Conservation (phyloP, 2,888 invertebrate species). For the Andrena camellia region DNA sequence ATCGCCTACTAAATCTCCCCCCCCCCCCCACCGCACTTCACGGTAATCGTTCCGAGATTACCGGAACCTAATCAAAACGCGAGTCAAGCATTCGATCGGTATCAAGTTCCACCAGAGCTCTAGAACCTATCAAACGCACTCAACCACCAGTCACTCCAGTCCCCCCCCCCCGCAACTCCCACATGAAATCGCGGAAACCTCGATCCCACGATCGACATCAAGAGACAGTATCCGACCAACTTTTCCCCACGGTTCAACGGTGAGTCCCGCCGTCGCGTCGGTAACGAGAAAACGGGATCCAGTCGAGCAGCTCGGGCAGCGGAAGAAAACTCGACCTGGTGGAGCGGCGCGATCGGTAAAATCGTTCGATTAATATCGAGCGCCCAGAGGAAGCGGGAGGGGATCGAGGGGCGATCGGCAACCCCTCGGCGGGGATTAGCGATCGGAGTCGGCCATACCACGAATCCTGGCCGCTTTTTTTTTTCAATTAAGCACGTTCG, state of each 20-base stretch:
- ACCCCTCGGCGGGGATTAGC: constrained; percentile 24
- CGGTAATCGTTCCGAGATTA: too few species aligned
- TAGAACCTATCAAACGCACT: too few species aligned
- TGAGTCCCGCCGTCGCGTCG: background rate
- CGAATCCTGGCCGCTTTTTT: constrained; percentile 2
- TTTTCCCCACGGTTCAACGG: too few species aligned
- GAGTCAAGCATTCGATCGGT: too few species aligned
- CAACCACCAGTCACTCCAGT: too few species aligned
- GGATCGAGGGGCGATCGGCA: constrained; percentile 28
- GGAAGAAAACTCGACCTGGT: constrained; percentile 2
- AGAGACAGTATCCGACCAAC: background rate
- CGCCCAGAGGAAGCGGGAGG: background rate
- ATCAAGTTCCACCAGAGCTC: too few species aligned
- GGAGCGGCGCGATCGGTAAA: background rate
- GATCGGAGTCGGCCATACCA: background rate
- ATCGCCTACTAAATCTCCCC: too few species aligned
- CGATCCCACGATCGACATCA: background rate
- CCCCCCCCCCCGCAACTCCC: too few species aligned
- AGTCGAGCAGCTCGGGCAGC: background rate
- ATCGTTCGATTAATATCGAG: constrained; percentile 15
- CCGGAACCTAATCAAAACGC: too few species aligned
- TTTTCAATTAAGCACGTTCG: constrained; percentile 61
- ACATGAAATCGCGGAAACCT: too few species aligned
- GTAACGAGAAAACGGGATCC: background rate
- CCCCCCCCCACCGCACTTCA: too few species aligned